Percentiles rank a stretch among this genome's conserved stretches.
Conservation (phyloP, 2,888 invertebrate species). For the Timema cristinae region DNA sequence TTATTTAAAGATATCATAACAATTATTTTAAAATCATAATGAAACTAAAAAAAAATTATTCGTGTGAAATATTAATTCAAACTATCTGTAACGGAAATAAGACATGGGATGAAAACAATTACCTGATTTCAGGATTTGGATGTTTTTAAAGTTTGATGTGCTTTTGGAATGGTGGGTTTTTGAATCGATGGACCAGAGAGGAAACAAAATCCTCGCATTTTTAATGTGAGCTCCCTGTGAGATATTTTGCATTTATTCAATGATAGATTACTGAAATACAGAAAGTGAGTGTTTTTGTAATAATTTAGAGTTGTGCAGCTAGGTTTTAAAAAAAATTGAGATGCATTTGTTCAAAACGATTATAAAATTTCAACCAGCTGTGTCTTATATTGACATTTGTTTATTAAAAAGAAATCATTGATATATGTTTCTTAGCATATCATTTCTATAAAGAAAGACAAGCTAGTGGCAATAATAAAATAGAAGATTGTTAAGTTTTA, state of each 20-base stretch:
- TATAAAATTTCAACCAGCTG: conserved; percentile 6
- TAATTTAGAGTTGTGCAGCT: neutral
- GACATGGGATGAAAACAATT: too few relatives aligned
- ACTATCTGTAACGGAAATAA: too few relatives aligned
- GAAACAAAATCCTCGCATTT: too few relatives aligned
- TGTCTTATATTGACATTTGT: neutral
- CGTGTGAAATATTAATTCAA: too few relatives aligned
- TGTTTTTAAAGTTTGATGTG: too few relatives aligned
- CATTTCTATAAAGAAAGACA: conserved; percentile 7
- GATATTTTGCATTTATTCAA: neutral
- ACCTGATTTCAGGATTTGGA: too few relatives aligned
- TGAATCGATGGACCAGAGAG: too few relatives aligned
- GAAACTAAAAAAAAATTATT: too few relatives aligned
- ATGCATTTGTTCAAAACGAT: neutral
- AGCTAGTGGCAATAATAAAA: conserved; percentile 11
- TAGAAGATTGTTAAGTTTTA: conserved; percentile 12
- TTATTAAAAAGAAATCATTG: neutral
- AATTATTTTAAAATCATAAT: too few relatives aligned
- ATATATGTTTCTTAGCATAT: conserved; percentile 13
- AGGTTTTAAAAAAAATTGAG: neutral
- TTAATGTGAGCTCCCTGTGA: neutral
- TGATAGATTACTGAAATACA: neutral
- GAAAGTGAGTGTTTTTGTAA: neutral
- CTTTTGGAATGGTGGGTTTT: too few relatives aligned
- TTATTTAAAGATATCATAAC: too few relatives aligned